Evolutionary conservation across 2,888 invertebrate species (phyloP).

Genomic region (Yponomeuta plumbellus): DNA sequence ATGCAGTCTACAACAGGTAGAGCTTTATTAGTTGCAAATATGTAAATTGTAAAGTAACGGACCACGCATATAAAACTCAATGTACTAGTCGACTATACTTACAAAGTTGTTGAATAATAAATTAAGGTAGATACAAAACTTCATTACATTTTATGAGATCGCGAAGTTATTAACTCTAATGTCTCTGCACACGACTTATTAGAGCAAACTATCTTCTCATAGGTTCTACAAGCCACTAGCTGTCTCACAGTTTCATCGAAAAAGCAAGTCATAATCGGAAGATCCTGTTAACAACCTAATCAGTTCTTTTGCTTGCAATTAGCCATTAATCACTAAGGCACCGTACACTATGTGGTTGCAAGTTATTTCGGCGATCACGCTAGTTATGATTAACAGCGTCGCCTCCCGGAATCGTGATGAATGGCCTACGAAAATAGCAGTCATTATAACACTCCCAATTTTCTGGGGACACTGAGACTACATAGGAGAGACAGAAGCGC

Average conservation of each 20-base stretch:
- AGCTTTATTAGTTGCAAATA: too few relatives aligned
- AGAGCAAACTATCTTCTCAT: too few relatives aligned
- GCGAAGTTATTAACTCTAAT: too few relatives aligned
- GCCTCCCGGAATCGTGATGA: conserved; percentile 51
- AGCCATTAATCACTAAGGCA: not conserved
- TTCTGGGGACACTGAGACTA: conserved; percentile 23
- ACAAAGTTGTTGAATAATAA: too few relatives aligned
- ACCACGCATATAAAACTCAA: too few relatives aligned
- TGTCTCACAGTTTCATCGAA: not conserved
- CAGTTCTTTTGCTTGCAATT: not conserved
- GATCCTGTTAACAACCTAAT: not conserved
- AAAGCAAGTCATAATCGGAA: not conserved
- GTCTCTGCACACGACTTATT: too few relatives aligned
- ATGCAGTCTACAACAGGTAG: too few relatives aligned
- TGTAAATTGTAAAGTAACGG: too few relatives aligned
- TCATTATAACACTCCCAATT: conserved; percentile 28
- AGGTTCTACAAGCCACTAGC: not conserved
- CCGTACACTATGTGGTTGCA: conserved; percentile 27
- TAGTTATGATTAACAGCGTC: conserved; percentile 48
- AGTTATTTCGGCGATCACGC: conserved; percentile 67
- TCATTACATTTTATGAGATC: too few relatives aligned
- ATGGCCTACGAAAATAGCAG: conserved; percentile 60
- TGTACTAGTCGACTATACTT: too few relatives aligned
- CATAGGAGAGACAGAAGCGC: not conserved
- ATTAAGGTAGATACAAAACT: too few relatives aligned